A percentile compares a stretch with the other conserved stretches of the same genome.
These are phyloP conservation scores for Episyrphus balteatus DNA, from an alignment of 1,140 invertebrate species.

Conservation along the genomic window DNA sequence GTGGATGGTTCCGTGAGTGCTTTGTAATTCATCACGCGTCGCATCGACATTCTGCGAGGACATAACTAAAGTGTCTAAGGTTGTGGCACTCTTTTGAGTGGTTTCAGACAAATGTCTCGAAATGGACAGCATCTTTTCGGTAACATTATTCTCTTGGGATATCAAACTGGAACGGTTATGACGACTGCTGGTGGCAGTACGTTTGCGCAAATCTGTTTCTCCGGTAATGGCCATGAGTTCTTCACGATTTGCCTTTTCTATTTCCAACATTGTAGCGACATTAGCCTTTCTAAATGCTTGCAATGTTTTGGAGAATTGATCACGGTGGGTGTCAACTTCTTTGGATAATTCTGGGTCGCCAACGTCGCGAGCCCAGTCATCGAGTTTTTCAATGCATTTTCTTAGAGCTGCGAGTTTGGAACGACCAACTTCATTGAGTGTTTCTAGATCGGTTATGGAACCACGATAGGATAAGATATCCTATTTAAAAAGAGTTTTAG, in stretches of 20 bases:
- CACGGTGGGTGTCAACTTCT: slow-evolving; percentile 54
- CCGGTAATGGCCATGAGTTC: slow-evolving; percentile 49
- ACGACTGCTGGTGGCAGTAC: slow-evolving; percentile 19
- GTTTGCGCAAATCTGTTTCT: slow-evolving; percentile 45
- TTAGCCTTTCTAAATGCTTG: slow-evolving; percentile 69
- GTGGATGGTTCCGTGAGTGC: slow-evolving; percentile 73
- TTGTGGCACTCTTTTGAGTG: slow-evolving; percentile 72
- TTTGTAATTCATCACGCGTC: slow-evolving; percentile 74
- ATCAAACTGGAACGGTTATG: slow-evolving; percentile 30
- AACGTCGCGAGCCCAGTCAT: slow-evolving; percentile 52
- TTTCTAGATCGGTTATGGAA: slow-evolving; percentile 53
- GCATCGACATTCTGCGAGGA: slow-evolving; percentile 52
- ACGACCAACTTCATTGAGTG: slow-evolving; percentile 60
- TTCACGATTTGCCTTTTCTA: slow-evolving; percentile 60
- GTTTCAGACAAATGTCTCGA: slow-evolving; percentile 76
- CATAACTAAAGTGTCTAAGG: slow-evolving; percentile 67
- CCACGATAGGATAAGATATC: slow-evolving; percentile 56
- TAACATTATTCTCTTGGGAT: slow-evolving; percentile 46
- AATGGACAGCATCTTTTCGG: slow-evolving; percentile 73
- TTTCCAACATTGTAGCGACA: slow-evolving; percentile 56
- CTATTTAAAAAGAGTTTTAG: slow-evolving; percentile 32
- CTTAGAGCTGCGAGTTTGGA: slow-evolving; percentile 51
- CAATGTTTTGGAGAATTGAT: slow-evolving; percentile 56
- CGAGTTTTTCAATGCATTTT: slow-evolving; percentile 55
- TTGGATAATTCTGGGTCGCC: slow-evolving; percentile 47